Evolutionary conservation across 2,888 invertebrate genomes (phyloP).

Genomic region (Trichogramma evanescens): DNA sequence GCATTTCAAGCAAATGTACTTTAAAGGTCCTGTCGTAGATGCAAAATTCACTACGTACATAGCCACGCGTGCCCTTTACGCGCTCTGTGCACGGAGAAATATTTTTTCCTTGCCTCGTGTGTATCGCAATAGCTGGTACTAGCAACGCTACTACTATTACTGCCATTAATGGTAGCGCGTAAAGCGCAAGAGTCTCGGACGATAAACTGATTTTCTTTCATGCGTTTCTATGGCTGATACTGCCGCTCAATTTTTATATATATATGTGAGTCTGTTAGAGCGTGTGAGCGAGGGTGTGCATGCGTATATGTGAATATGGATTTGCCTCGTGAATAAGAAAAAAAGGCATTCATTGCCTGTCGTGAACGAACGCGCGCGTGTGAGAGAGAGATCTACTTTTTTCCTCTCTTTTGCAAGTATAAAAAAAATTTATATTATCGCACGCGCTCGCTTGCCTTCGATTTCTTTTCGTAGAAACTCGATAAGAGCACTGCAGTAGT

Average conservation of each 20-base stretch:
- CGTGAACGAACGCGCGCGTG: neutral
- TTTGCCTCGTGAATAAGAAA: no score
- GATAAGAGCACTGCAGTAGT: neutral
- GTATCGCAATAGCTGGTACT: no score
- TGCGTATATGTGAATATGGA: neutral
- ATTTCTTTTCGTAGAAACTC: neutral
- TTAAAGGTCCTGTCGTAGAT: no score
- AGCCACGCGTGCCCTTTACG: no score
- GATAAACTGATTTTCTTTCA: constrained; percentile 18
- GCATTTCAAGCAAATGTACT: no score
- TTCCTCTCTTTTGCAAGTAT: neutral
- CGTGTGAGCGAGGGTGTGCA: neutral
- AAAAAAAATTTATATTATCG: no score
- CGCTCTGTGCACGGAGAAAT: no score
- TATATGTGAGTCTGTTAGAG: neutral
- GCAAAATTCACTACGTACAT: no score
- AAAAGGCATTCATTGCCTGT: no score
- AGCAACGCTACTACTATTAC: no score
- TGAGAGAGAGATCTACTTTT: neutral
- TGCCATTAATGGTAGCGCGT: neutral
- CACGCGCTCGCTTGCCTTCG: neutral
- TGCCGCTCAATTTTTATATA: neutral
- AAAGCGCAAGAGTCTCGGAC: constrained; percentile 1
- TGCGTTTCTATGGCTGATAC: neutral
- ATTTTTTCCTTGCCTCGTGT: no score